Evolutionary conservation across 2,797 vertebrate species (phyloP).

Genomic region (Oreonectes daqikongensis): DNA sequence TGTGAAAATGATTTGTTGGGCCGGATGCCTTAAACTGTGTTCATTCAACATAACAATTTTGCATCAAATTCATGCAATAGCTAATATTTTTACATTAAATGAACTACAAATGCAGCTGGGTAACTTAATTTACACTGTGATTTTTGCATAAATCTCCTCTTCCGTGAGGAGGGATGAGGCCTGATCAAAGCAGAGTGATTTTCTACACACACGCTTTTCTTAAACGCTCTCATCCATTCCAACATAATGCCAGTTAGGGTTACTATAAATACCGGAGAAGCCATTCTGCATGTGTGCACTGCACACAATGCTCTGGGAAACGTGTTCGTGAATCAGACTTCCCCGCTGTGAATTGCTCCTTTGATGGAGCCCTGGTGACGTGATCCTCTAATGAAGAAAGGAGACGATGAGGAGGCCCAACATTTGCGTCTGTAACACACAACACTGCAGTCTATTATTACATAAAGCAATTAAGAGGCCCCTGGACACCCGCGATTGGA

Average conservation of each 20-base stretch:
- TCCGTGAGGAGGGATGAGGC: no score
- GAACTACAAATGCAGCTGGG: no score
- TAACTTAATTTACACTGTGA: no score
- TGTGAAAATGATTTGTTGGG: no score
- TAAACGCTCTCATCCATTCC: slow-evolving; percentile 23
- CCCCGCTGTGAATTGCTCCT: slow-evolving; percentile 67
- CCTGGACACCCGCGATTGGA: slow-evolving; percentile 59
- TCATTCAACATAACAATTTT: no score
- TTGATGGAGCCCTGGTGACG: slow-evolving; percentile 72
- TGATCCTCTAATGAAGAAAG: slow-evolving; percentile 74
- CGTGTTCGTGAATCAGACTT: slow-evolving; percentile 44
- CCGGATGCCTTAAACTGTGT: no score
- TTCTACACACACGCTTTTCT: no score
- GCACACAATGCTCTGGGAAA: slow-evolving; percentile 44
- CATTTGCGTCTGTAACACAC: slow-evolving; percentile 70
- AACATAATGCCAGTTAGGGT: slow-evolving; percentile 36
- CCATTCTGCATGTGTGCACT: slow-evolving; percentile 56
- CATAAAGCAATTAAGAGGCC: slow-evolving; percentile 77
- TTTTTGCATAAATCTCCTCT: no score
- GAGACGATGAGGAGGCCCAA: slow-evolving; percentile 69
- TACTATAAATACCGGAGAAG: slow-evolving; percentile 65
- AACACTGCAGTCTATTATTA: slow-evolving; percentile 72
- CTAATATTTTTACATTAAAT: no score
- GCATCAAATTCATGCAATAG: no score
- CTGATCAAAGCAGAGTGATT: no score